Evolutionary conservation across 2,113 vertebrate genomes (phyloP).

Genomic region (Myocastor coypus): DNA sequence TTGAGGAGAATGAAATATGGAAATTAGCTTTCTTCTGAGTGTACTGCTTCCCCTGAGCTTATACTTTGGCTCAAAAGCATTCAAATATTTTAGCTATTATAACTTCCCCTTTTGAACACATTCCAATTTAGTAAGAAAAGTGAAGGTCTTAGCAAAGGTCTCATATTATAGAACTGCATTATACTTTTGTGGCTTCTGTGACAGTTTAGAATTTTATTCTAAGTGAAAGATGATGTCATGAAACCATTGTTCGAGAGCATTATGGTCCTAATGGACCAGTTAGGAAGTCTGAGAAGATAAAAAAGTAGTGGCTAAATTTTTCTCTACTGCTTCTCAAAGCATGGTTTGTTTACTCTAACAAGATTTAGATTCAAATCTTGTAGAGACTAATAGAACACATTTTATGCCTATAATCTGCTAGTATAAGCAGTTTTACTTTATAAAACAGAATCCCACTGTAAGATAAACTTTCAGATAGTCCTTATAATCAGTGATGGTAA

Average conservation of each 20-base stretch:
- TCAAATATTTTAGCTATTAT: neutral
- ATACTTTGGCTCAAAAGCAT: neutral
- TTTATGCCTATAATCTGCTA: neutral
- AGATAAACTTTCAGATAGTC: neutral
- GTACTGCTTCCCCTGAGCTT: neutral
- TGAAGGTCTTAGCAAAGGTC: neutral
- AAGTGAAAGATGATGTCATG: neutral
- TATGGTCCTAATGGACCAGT: neutral
- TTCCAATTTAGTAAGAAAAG: neutral
- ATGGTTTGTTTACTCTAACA: neutral
- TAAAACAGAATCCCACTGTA: neutral
- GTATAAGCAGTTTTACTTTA: neutral
- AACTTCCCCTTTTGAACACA: neutral
- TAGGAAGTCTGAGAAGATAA: neutral
- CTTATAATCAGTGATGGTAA: neutral
- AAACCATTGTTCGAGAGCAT: neutral
- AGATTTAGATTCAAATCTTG: neutral
- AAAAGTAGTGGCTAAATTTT: neutral
- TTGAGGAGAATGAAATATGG: neutral
- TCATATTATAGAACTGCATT: neutral
- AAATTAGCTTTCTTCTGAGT: neutral
- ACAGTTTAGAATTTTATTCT: slow-evolving; percentile 1
- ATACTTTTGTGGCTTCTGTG: neutral
- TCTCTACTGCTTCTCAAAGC: neutral
- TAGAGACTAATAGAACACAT: neutral